Base-by-base conservation (phyloP, 2,113 vertebrate species). In the Leptosomus discolor region DNA sequence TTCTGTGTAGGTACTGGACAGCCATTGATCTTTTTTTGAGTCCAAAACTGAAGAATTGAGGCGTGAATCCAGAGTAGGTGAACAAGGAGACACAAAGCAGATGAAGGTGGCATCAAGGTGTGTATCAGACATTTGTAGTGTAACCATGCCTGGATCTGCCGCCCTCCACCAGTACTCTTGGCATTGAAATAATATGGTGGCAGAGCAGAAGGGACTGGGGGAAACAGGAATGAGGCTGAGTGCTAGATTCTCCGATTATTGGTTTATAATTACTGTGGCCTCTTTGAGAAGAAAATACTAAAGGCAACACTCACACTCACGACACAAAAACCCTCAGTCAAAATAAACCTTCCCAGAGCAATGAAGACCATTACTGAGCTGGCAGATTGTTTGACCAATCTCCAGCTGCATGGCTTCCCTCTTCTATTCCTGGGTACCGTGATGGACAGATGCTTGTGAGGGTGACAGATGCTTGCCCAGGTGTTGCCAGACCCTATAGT, bases 391-490 rank as follows among this genome's bases (percentile, higher is more conserved):
- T 54, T 48, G 63, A 37, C 24, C 36, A 20, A 37, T 46, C 34
- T 56, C 23, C 20, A 23, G 6, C 27, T 46, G 18, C 6, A 0
- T 6, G 13, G 17, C 61, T 76, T 95, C 50, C 26, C 7, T 71
- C 4, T 39, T 53, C 45, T 0, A 0, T 34, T 80, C 29, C 53
- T 30, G 45, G 60, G 54, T 13, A 29, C 21, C 0, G 0, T 4
- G 19, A 20, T 0, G 4, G 29, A 58, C 61, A 76, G 34, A 12
- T 18, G 12, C 6, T 71, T 54, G 39, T 0, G 0, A 32, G 26
- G 26, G 15, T 15, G 22, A 85, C 57, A 51, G 45, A 43, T 91
- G 45, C 15, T 24, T n/a, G n/a, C n/a, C 29, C 30, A 69, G 21
- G n/a, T 34, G 22, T 34, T 64, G 54, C 16, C 36, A 56, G 36